Conservation (phyloP, 2,113 vertebrate species). For the Centrocercus urophasianus region DNA sequence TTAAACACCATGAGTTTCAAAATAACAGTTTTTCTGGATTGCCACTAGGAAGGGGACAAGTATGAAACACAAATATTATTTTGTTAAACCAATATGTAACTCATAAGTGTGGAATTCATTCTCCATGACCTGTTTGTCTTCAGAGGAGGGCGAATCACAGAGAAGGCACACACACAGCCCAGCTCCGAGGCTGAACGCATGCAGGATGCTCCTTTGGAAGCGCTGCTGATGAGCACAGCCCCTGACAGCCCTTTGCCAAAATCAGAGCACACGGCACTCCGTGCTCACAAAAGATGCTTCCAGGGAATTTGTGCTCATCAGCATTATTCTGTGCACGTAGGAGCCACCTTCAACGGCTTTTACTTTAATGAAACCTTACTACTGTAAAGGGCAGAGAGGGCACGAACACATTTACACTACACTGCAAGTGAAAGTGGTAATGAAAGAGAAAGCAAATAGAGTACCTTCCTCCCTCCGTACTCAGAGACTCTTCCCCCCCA, state of each 20-base stretch:
- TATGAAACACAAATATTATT: neutral
- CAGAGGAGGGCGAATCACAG: neutral
- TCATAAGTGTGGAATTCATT: neutral
- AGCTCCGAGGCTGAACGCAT: neutral
- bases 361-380: conserved; percentile 27
- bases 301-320: conserved; percentile 17
- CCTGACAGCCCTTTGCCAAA: conserved; percentile 20
- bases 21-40: neutral
- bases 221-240: neutral
- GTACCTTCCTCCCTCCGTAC: neutral
- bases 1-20: neutral
- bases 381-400: neutral
- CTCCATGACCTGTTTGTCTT: neutral
- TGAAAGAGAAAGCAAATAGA: neutral
- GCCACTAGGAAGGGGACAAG: neutral
- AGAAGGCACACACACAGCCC: accelerated
- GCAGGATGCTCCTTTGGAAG: neutral
- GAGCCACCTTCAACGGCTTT: conserved; percentile 29
- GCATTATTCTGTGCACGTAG: conserved; percentile 30
- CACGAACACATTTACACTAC: accelerated
- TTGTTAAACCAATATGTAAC: neutral
- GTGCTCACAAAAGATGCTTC: conserved; percentile 53
- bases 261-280: neutral
- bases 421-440: accelerated
- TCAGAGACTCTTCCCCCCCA: neutral